Evolutionary conservation across 1,140 invertebrate genomes (phyloP).

Genomic region (Cyclargus thomasi): DNA sequence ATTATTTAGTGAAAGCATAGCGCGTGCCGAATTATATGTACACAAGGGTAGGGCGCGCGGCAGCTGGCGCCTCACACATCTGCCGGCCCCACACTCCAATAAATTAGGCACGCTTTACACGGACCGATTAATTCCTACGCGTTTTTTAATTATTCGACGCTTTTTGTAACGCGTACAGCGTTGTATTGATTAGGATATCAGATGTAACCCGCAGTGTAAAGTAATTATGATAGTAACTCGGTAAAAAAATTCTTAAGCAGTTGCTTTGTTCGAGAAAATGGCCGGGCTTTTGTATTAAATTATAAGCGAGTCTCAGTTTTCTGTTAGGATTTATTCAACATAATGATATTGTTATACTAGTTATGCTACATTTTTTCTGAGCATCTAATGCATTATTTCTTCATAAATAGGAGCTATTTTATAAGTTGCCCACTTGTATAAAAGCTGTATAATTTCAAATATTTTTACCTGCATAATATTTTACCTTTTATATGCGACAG

Average conservation of each 20-base stretch:
- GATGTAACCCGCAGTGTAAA: not conserved
- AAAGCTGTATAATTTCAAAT: not conserved
- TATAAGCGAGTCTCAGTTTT: not conserved
- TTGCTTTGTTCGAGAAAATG: slow-evolving; percentile 17
- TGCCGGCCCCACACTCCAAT: slow-evolving; percentile 47
- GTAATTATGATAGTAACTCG: not conserved
- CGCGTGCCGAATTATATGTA: slow-evolving; percentile 61
- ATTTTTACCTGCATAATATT: not conserved
- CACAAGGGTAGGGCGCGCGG: slow-evolving; percentile 41
- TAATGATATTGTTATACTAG: not conserved
- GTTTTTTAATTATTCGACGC: not conserved
- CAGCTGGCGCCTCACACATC: slow-evolving; percentile 63
- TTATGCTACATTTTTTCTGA: not conserved
- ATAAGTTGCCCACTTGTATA: not conserved
- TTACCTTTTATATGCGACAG: not conserved
- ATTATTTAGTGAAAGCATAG: slow-evolving; percentile 62
- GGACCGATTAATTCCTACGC: slow-evolving; percentile 13
- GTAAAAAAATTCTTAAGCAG: slow-evolving; percentile 9
- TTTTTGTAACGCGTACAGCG: not conserved
- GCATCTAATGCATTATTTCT: not conserved
- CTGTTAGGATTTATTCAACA: not conserved
- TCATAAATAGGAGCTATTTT: no score
- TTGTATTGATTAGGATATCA: not conserved
- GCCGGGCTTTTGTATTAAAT: not conserved
- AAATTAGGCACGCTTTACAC: slow-evolving; percentile 18